Percentiles rank a stretch among this genome's conserved stretches.
Evolutionary conservation across 2,113 vertebrate species (phyloP).

Genomic region (Alosa alosa): DNA sequence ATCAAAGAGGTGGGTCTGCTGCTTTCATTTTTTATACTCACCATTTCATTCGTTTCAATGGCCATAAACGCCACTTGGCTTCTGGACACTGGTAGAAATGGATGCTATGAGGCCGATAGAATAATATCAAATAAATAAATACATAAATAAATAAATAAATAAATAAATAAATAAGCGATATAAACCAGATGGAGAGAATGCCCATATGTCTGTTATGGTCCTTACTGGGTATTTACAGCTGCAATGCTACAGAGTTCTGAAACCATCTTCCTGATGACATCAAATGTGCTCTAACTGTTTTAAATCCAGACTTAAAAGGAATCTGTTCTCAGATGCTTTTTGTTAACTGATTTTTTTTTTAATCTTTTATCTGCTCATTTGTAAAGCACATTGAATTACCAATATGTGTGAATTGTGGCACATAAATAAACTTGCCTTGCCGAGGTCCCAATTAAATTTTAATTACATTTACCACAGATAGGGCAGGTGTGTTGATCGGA

Average conservation of each 20-base stretch:
- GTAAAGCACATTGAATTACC: neutral
- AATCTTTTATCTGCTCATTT: neutral
- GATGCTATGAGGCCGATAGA: neutral
- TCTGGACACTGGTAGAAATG: neutral
- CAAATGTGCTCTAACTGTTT: neutral
- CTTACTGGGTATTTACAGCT: neutral
- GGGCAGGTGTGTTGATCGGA: constrained; percentile 33
- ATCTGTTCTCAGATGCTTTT: too few species aligned
- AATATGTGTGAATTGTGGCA: neutral
- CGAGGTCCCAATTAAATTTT: constrained; percentile 37
- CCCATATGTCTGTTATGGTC: neutral
- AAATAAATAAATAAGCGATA: neutral
- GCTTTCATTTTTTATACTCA: constrained; percentile 23
- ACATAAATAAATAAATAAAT: neutral
- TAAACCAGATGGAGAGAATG: neutral
- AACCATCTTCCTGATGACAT: neutral
- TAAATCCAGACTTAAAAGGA: neutral
- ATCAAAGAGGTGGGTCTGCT: constrained; percentile 62
- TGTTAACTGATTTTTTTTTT: too few species aligned
- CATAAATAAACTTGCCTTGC: neutral
- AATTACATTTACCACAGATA: constrained; percentile 29
- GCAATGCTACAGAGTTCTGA: neutral
- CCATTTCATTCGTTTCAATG: constrained; percentile 20
- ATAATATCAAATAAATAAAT: neutral
- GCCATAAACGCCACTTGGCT: constrained; percentile 27